Evolutionary conservation across 2,113 vertebrate species (phyloP).

Genomic region (Empidonax alnorum): DNA sequence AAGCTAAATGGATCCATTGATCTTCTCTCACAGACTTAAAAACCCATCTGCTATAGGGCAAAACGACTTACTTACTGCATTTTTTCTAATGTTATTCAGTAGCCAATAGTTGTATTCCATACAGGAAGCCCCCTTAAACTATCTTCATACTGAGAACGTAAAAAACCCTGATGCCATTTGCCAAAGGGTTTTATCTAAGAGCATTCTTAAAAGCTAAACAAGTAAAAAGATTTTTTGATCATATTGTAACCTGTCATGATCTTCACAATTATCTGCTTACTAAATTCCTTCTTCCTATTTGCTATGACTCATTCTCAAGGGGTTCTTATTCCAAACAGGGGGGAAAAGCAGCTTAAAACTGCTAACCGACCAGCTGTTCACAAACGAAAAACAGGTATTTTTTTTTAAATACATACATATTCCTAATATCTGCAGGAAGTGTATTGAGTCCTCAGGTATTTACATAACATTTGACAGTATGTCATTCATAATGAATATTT

Average conservation of each 20-base stretch:
- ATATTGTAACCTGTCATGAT: background rate
- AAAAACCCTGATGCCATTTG: background rate
- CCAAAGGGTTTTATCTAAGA: background rate
- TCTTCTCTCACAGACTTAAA: constrained; percentile 64
- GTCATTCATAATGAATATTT: background rate
- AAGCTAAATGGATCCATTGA: constrained; percentile 63
- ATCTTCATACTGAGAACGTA: background rate
- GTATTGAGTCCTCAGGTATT: constrained; percentile 27
- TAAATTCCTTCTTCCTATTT: constrained; percentile 15
- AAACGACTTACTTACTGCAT: constrained; percentile 25
- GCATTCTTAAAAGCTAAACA: background rate
- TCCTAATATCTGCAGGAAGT: background rate
- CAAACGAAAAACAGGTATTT: background rate
- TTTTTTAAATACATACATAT: background rate
- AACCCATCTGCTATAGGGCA: constrained; percentile 54
- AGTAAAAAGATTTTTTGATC: background rate
- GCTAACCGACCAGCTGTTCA: background rate
- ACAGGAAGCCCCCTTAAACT: background rate
- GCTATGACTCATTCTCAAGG: background rate
- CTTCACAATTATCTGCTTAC: background rate
- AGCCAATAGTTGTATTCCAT: background rate
- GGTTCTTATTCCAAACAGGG: background rate
- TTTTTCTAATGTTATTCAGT: background rate
- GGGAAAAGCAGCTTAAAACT: background rate
- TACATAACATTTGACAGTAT: constrained; percentile 6